These are phyloP conservation scores for Scomber japonicus DNA, from an alignment of 2,113 vertebrate species.

Conservation along the genomic window DNA sequence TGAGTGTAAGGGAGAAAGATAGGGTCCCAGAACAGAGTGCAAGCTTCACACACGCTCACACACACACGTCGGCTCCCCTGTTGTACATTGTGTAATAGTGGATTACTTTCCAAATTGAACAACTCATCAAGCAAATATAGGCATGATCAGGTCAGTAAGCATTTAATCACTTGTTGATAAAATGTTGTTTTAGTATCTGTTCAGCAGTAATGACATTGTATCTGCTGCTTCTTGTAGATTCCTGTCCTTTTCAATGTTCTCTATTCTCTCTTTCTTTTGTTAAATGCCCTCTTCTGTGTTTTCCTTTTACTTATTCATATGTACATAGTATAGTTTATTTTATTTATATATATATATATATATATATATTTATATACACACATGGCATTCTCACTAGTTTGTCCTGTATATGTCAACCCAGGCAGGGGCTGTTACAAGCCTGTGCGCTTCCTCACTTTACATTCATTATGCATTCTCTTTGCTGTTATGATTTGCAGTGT, in stretches of 20 bases:
- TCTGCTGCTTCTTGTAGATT: conserved; percentile 49
- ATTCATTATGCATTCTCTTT: conserved; percentile 15
- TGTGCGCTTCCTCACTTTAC: background rate
- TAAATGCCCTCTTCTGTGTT: background rate
- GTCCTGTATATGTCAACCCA: conserved; percentile 8
- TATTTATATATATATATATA: background rate
- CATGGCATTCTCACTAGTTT: background rate
- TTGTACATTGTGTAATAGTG: conserved; percentile 56
- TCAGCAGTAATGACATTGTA: conserved; percentile 27
- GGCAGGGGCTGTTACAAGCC: background rate
- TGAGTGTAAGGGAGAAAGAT: conserved; percentile 69
- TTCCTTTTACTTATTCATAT: background rate
- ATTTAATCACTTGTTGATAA: conserved; percentile 27
- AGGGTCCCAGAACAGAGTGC: conserved; percentile 65
- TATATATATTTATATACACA: too few species aligned
- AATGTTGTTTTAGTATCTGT: conserved; percentile 11
- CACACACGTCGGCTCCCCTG: conserved; percentile 34
- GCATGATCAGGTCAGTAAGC: conserved; percentile 74
- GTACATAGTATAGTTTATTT: background rate
- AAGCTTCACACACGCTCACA: conserved; percentile 28
- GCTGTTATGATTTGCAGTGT: conserved; percentile 24
- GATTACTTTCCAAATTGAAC: conserved; percentile 61
- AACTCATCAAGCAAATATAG: conserved; percentile 31
- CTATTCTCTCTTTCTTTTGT: background rate
- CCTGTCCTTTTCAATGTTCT: conserved; percentile 29